Evolutionary conservation across 2,888 invertebrate species (phyloP).

Genomic region (Octonoba sinensis): DNA sequence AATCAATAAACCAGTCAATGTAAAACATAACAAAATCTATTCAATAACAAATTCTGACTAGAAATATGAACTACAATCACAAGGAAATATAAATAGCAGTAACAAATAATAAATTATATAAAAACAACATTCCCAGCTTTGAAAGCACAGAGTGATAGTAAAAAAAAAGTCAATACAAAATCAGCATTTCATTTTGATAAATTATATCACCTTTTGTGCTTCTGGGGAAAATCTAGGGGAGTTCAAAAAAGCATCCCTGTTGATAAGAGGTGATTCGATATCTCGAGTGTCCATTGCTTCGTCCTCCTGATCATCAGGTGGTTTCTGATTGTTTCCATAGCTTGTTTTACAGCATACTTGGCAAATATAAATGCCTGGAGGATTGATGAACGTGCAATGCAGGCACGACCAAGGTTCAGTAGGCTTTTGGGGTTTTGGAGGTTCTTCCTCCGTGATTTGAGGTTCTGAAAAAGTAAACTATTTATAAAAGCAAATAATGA

Average conservation of each 20-base stretch:
- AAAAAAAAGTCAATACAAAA: constrained; percentile 7
- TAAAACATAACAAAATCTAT: no score
- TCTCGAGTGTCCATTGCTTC: constrained; percentile 18
- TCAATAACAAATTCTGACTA: no score
- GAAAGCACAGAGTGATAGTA: neutral
- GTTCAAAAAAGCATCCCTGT: constrained; percentile 39
- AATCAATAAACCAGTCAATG: no score
- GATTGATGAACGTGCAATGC: constrained; percentile 90
- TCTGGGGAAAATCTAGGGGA: constrained; percentile 34
- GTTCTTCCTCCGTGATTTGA: constrained; percentile 7
- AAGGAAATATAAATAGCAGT: neutral
- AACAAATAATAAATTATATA: neutral
- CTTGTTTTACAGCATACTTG: constrained; percentile 86
- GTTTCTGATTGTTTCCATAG: constrained; percentile 2
- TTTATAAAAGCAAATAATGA: neutral
- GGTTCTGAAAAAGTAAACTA: constrained; percentile 10
- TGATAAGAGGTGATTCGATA: constrained; percentile 47
- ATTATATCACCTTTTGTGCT: constrained; percentile 61
- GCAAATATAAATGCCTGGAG: constrained; percentile 83
- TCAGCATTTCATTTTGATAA: constrained; percentile 11
- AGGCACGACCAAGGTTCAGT: constrained; percentile 82
- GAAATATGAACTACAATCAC: neutral
- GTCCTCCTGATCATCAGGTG: constrained; percentile 1
- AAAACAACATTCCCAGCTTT: constrained; percentile 12
- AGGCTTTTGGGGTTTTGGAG: constrained; percentile 33